Percentiles rank a stretch among this genome's conserved stretches.
These are phyloP conservation scores for Plagodis pulveraria DNA, from an alignment of 2,888 invertebrate species.

Conservation along the genomic window DNA sequence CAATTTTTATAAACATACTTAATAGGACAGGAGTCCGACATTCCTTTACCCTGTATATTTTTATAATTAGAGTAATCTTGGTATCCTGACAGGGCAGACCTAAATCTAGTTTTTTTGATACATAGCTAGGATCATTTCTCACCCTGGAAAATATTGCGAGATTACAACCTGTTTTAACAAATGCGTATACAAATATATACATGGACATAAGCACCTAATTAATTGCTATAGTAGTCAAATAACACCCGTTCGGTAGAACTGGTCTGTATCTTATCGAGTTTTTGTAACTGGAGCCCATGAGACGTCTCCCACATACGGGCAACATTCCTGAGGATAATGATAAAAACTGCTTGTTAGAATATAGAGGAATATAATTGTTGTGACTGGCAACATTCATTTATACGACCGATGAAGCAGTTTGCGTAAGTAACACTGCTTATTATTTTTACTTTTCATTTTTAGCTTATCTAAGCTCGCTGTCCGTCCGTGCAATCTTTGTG, in stretches of 20 bases:
- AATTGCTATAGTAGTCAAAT: constrained; percentile 23
- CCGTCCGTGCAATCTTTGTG: no score
- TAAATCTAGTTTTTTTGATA: no score
- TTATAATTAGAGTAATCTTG: no score
- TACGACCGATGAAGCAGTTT: neutral
- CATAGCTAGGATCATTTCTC: no score
- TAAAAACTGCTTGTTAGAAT: constrained; percentile 29
- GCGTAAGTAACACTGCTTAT: neutral
- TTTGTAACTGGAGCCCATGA: constrained; percentile 27
- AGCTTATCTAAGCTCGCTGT: no score
- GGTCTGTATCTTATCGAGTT: constrained; percentile 19
- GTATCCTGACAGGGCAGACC: no score
- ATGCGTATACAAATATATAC: neutral
- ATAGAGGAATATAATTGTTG: constrained; percentile 11
- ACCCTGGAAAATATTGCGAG: no score
- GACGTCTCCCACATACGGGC: constrained; percentile 9
- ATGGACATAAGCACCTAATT: constrained; percentile 17
- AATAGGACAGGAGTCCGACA: no score
- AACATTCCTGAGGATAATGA: constrained; percentile 28
- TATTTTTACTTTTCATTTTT: no score
- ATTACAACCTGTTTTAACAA: no score
- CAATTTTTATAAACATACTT: no score
- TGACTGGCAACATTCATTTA: neutral
- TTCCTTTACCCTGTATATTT: no score
- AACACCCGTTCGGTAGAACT: constrained; percentile 23